These are phyloP conservation scores for Drosophila arawakana DNA, from an alignment of 1,140 invertebrate genomes.

Conservation along the genomic window DNA sequence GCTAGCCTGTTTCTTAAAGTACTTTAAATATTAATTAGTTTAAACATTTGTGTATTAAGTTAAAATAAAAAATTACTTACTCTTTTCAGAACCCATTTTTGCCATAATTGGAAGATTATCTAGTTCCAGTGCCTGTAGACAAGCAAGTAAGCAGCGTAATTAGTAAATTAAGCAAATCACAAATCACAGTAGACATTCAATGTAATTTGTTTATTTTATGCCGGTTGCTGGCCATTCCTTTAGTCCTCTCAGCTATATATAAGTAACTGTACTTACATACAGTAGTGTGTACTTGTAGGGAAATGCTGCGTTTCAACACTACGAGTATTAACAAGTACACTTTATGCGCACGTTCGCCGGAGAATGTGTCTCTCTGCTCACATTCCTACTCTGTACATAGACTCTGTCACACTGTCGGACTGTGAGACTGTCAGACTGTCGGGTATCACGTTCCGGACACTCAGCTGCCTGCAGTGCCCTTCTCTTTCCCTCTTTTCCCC, in stretches of 20 bases:
- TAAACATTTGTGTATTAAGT: too few relatives aligned
- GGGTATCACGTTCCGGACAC: slow-evolving; percentile 41
- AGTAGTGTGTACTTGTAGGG: slow-evolving; percentile 51
- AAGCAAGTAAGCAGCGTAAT: background rate
- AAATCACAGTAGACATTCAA: slow-evolving; percentile 30
- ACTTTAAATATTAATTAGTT: too few relatives aligned
- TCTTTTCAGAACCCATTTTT: too few relatives aligned
- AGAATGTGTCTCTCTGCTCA: slow-evolving; percentile 41
- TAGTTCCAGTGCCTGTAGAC: background rate
- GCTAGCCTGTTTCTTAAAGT: too few relatives aligned
- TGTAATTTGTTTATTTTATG: slow-evolving; percentile 24
- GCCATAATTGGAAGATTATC: too few relatives aligned
- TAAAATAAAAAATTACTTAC: too few relatives aligned
- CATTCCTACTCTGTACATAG: slow-evolving; percentile 52
- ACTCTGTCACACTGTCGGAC: slow-evolving; percentile 1
- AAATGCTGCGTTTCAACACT: slow-evolving; percentile 73
- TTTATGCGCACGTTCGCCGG: slow-evolving; percentile 53
- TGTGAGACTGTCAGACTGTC: slow-evolving; percentile 5
- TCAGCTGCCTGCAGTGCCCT: slow-evolving; percentile 56
- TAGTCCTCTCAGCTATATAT: slow-evolving; percentile 14
- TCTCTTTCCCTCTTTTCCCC: slow-evolving; percentile 22
- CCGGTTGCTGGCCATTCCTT: slow-evolving; percentile 24
- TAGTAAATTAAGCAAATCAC: background rate
- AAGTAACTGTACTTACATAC: slow-evolving; percentile 15
- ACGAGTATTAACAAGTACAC: slow-evolving; percentile 67